Base-by-base conservation (phyloP, 2,797 vertebrate species). In the Pipistrellus pipistrellus region DNA sequence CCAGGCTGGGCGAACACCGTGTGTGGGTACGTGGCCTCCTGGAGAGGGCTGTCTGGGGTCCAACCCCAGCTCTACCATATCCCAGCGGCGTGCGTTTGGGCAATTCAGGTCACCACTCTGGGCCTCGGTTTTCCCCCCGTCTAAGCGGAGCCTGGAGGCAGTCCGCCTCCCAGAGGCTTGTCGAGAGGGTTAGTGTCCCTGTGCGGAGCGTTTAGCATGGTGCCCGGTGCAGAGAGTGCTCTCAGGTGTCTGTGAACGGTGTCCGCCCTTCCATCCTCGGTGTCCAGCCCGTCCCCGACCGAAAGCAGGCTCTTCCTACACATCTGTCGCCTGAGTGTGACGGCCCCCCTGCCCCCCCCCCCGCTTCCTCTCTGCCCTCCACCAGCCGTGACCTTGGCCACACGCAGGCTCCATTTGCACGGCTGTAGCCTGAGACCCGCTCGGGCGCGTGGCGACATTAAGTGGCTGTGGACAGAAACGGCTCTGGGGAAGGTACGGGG, bases 301-400 rank as follows among this genome's bases (percentile, higher is more conserved):
- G n/a, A 57, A 14, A 85, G 46, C 41, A n/a, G 15, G 27, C 23
- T 4, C 41, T 32, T 44, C 8, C 0, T 17, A 13, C 55, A 20
- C 30, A 25, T 35, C n/a, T 20, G 18, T 9, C 14, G 35, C 81
- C 81, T 5, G 4, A 15, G 18, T 8, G 0, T 6, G 11, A 64
- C 35, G 27, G 8, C n/a, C 73, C 64, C 68, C n/a, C 62, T 21
- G 3, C 77, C 59, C 38, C 38, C 38, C 3, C 72, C 59, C 81
- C 27, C 0, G 15, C 46, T 44, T 44, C 48, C 27, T 57, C 57
- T 32, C 46, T 35, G 83, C 7, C 46, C 59, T 75, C 78, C 51
- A 0, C 69, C 51, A 17, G 51, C 92, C n/a, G 20, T 84, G 86
- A 92, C 83, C 92, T 93, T 91, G 83, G 32, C 32, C 14, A 8